Evolutionary conservation across 2,113 vertebrate species (phyloP).

Genomic region (Copsychus sechellarum): DNA sequence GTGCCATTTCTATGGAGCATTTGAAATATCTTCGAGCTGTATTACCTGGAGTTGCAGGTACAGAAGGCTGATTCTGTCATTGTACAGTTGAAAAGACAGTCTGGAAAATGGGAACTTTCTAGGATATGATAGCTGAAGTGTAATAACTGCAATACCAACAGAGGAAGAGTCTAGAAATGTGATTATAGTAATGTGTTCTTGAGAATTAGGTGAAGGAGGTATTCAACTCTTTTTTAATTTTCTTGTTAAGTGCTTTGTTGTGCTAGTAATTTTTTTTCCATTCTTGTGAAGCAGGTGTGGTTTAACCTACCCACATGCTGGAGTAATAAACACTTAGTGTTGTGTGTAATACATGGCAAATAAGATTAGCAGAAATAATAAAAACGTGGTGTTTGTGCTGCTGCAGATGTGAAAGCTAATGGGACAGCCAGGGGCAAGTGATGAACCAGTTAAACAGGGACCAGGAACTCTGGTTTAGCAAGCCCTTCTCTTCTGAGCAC

Average conservation of each 20-base stretch:
- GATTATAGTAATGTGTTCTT: not conserved
- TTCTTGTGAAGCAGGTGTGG: not conserved
- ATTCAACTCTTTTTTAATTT: not conserved
- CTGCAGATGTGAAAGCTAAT: not conserved
- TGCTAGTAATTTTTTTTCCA: not conserved
- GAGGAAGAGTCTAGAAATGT: not conserved
- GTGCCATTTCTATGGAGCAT: not conserved
- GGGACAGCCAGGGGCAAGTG: not conserved
- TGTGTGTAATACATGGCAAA: not conserved
- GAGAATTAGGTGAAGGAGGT: not conserved
- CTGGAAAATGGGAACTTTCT: not conserved
- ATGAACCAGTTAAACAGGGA: conserved; percentile 49
- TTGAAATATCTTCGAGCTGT: not conserved
- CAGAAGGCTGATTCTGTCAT: not conserved
- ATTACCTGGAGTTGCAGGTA: not conserved
- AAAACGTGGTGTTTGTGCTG: not conserved
- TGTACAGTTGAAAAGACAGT: not conserved
- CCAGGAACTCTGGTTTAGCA: conserved; percentile 38
- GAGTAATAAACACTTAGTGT: not conserved
- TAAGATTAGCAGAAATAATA: conserved; percentile 1
- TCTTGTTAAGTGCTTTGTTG: not conserved
- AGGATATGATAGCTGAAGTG: not conserved
- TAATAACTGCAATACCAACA: not conserved
- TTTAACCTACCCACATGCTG: not conserved
- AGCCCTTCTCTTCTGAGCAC: not conserved